A percentile compares a stretch with the other conserved stretches of the same genome.
Conservation (phyloP, 2,113 vertebrate species). For the Mastomys coucha region DNA sequence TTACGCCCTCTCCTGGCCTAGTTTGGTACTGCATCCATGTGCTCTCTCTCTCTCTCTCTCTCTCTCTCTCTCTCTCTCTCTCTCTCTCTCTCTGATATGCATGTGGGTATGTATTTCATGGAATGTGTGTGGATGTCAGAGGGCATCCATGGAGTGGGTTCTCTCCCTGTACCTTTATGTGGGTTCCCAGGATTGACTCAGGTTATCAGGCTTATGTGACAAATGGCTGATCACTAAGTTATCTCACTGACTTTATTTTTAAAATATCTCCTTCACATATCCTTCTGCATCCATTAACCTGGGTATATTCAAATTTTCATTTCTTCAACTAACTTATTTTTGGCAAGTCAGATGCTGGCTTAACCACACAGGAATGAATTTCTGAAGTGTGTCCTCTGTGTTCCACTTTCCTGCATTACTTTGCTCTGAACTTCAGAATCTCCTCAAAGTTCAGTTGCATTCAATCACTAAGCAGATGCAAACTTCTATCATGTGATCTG, state of each 20-base stretch:
- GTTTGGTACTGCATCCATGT: no score
- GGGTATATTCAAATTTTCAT: neutral
- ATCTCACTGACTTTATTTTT: neutral
- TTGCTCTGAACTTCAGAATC: neutral
- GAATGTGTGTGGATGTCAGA: neutral
- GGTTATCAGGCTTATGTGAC: neutral
- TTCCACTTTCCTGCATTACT: neutral
- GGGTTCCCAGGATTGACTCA: neutral
- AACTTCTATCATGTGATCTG: neutral
- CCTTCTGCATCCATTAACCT: constrained; percentile 26
- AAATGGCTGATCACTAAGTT: neutral
- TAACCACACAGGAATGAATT: neutral
- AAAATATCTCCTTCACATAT: constrained; percentile 26
- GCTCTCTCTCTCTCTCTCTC: no score
- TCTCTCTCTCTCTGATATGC: no score
- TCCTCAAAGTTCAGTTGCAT: neutral
- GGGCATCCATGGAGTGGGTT: neutral
- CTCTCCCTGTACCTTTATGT: neutral
- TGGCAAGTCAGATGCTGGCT: accelerated
- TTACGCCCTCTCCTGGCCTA: no score
- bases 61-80: no score
- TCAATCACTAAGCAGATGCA: neutral
- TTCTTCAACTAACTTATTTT: constrained; percentile 12
- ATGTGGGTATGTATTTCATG: neutral
- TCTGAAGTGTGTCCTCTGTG: neutral